Evolutionary conservation across 1,140 invertebrate genomes (phyloP).

Genomic region (Heliconius himera): DNA sequence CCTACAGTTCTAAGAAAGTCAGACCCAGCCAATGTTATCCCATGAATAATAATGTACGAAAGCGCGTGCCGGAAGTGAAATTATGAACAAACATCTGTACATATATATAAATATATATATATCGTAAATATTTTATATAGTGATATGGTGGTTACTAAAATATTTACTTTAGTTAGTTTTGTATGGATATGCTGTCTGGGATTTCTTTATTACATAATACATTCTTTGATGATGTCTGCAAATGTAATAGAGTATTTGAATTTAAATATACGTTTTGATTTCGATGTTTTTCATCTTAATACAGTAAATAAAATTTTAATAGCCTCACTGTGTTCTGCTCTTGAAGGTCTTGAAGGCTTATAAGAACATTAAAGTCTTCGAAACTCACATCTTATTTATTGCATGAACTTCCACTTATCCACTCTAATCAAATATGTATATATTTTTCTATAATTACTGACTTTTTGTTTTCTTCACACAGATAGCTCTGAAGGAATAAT

Average conservation of each 20-base stretch:
- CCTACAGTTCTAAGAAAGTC: conserved; percentile 51
- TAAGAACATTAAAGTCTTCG: background rate
- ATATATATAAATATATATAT: background rate
- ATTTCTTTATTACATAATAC: background rate
- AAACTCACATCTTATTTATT: background rate
- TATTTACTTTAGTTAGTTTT: background rate
- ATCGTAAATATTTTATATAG: background rate
- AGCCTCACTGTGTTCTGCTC: too few species aligned
- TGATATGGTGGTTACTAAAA: background rate
- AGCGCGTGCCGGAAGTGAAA: conserved; percentile 53
- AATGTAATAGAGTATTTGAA: background rate
- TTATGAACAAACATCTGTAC: conserved; percentile 38
- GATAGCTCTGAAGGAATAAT: background rate
- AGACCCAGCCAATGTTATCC: conserved; percentile 21
- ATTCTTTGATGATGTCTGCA: background rate
- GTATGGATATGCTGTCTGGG: background rate
- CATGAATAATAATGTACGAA: conserved; percentile 60
- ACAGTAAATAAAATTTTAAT: too few species aligned
- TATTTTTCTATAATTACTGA: background rate
- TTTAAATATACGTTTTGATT: background rate
- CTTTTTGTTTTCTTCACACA: background rate
- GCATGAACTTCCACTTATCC: background rate
- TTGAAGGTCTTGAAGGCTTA: too few species aligned
- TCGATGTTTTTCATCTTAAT: too few species aligned
- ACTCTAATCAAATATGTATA: background rate